phyloP scores from a whole-genome alignment of 2,888 invertebrate species.

The Drosophila formosana region DNA sequence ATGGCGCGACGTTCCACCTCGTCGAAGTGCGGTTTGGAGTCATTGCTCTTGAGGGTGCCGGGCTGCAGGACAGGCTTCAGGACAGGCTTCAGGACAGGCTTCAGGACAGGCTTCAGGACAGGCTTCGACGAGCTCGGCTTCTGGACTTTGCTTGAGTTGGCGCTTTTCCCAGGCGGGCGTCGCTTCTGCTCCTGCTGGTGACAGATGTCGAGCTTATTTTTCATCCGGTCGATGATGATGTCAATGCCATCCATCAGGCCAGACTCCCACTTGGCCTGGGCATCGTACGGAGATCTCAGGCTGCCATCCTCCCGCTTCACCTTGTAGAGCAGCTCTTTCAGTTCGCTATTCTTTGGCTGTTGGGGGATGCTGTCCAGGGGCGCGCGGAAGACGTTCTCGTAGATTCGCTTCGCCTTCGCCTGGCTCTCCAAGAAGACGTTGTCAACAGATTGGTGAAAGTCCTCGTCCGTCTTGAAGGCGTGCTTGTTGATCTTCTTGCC shows the following conservation, averaged over 20 bases:
- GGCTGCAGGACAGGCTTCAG: too few species aligned
- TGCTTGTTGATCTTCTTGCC: slow-evolving; percentile 42
- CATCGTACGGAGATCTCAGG: background rate
- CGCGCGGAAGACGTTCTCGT: slow-evolving; percentile 14
- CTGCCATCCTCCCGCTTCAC: slow-evolving; percentile 5
- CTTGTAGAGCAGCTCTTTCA: slow-evolving; percentile 22
- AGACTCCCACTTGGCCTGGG: slow-evolving; percentile 2
- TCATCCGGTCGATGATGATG: background rate
- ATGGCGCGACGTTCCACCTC: slow-evolving; percentile 38
- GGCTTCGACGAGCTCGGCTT: background rate
- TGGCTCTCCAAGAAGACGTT: slow-evolving; percentile 23
- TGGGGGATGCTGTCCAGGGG: slow-evolving; percentile 11
- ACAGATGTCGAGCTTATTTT: background rate
- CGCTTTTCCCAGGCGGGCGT: background rate
- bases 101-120: too few species aligned
- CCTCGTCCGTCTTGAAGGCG: slow-evolving; percentile 33
- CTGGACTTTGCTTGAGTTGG: background rate
- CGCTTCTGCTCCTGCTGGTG: slow-evolving; percentile 1
- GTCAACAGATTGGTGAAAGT: slow-evolving; percentile 40
- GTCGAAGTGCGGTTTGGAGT: background rate
- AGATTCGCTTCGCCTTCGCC: slow-evolving; percentile 30
- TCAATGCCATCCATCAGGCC: slow-evolving; percentile 5
- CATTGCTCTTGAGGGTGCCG: too few species aligned
- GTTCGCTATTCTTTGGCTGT: background rate
- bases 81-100: too few species aligned